Evolutionary conservation across 2,113 vertebrate genomes (phyloP).

Genomic region (Gallinago media): DNA sequence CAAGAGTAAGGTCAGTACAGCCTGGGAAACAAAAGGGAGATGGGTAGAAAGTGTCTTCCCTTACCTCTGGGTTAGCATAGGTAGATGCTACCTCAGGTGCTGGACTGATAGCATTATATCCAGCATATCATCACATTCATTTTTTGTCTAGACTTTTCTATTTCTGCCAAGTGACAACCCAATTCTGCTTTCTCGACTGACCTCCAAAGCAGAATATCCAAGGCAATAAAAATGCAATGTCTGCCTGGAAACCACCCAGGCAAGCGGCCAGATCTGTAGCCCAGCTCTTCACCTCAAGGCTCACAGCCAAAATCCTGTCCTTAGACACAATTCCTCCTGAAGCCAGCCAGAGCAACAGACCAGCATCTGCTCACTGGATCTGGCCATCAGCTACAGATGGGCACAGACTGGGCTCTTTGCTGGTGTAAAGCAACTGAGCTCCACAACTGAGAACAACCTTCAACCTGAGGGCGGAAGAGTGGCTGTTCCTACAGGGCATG

Average conservation of each 20-base stretch:
- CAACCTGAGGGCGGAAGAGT: not conserved
- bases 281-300: conserved; percentile 54
- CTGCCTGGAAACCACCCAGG: conserved; percentile 71
- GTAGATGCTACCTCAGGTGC: not conserved
- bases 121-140: not conserved
- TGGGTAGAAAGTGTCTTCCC: not conserved
- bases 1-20: conserved; percentile 46
- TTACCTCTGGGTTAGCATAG: not conserved
- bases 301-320: conserved; percentile 52
- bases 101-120: not conserved
- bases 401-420: not conserved
- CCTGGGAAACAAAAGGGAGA: not conserved
- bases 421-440: not conserved
- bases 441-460: not conserved
- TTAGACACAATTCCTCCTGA: conserved; percentile 33
- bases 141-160: conserved; percentile 14
- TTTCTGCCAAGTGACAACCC: conserved; percentile 29
- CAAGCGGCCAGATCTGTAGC: conserved; percentile 33
- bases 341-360: not conserved
- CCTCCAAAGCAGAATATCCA: conserved; percentile 51
- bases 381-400: not conserved
- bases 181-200: conserved; percentile 17
- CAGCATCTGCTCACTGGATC: not conserved
- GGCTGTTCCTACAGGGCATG: not conserved
- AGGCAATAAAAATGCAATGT: conserved; percentile 63